A percentile compares a stretch with the other conserved stretches of the same genome.
phyloP scores from a whole-genome alignment of 2,888 invertebrate species.

The Aphodius granarius region DNA sequence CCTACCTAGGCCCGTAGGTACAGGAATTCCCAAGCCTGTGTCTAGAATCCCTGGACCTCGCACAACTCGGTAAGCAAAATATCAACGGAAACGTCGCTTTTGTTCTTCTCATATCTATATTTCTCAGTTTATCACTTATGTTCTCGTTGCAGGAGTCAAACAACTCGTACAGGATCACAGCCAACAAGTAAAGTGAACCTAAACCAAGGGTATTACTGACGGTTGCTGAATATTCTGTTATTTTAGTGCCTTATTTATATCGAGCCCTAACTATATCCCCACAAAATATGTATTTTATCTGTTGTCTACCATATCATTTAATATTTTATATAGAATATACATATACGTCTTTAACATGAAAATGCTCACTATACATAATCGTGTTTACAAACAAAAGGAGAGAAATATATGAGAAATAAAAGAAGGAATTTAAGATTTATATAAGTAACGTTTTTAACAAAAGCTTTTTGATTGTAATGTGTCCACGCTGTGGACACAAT shows the following conservation, averaged over 20 bases:
- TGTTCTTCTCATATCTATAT: no score
- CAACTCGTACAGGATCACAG: background rate
- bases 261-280: background rate
- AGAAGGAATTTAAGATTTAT: background rate
- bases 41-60: conserved; percentile 50
- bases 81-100: no score
- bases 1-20: conserved; percentile 47
- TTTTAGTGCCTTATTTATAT: conserved; percentile 7
- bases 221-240: background rate
- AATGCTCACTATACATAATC: conserved; percentile 6
- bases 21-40: conserved; percentile 47
- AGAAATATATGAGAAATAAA: background rate
- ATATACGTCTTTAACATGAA: conserved; percentile 1
- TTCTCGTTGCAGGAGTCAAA: background rate
- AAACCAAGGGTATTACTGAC: conserved; percentile 6
- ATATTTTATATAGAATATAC: conserved; percentile 7
- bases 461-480: background rate
- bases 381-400: conserved; percentile 1
- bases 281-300: background rate
- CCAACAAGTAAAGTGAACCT: conserved; percentile 5
- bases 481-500: background rate
- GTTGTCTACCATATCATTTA: conserved; percentile 6
- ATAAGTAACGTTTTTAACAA: background rate
- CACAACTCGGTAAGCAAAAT: conserved; percentile 35
- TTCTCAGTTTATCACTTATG: no score